These are phyloP conservation scores for Limnephilus lunatus DNA, from an alignment of 2,888 invertebrate genomes.

Conservation along the genomic window DNA sequence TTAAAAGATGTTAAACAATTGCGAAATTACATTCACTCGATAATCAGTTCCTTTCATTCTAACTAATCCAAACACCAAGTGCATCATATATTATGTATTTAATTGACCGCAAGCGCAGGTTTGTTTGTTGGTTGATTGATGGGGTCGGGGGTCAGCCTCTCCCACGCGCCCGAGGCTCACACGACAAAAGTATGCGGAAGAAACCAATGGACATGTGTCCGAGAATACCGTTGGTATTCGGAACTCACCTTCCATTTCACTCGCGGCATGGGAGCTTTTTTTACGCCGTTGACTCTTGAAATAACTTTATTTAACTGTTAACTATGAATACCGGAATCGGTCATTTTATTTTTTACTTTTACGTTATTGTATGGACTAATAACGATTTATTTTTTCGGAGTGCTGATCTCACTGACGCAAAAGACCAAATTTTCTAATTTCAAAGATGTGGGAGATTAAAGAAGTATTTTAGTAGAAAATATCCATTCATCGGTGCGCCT, in stretches of 20 bases:
- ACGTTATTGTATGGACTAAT: background rate
- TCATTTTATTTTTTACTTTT: background rate
- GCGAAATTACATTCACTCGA: no score
- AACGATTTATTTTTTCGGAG: background rate
- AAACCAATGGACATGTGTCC: background rate
- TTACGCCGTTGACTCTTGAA: background rate
- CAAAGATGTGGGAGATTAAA: no score
- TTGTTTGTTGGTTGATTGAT: background rate
- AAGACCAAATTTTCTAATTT: no score
- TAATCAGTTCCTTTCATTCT: no score
- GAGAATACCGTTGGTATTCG: background rate
- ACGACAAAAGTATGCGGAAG: background rate
- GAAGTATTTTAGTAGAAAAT: no score
- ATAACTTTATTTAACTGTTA: conserved; percentile 5
- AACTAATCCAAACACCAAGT: background rate
- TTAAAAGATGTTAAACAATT: no score
- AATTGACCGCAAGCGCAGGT: background rate
- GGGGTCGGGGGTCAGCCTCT: background rate
- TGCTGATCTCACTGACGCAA: no score
- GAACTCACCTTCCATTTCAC: conserved; percentile 18
- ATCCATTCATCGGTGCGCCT: no score
- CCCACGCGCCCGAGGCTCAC: background rate
- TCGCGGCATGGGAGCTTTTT: background rate
- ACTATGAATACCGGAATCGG: background rate
- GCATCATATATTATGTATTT: background rate